These are phyloP conservation scores for Cherax destructor DNA, from an alignment of 1,140 invertebrate species.

Conservation along the genomic window DNA sequence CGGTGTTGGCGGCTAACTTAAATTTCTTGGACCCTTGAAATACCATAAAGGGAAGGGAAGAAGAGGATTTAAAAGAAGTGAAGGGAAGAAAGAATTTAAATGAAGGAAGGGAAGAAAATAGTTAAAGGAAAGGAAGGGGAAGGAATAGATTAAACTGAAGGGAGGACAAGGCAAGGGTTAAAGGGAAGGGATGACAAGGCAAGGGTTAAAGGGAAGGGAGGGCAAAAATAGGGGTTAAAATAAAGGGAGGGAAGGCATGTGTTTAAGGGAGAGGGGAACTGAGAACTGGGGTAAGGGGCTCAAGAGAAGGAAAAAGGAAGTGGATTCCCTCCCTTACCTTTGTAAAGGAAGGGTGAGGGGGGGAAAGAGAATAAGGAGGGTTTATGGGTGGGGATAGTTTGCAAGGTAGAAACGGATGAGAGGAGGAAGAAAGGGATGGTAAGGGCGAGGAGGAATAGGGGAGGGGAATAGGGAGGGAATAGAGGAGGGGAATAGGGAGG, in stretches of 20 bases:
- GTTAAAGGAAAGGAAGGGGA: background rate
- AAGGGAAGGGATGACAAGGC: background rate
- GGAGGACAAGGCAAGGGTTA: background rate
- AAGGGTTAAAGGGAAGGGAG: background rate
- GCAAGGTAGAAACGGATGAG: background rate
- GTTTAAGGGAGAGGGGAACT: background rate
- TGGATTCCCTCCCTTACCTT: background rate
- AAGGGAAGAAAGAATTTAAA: too few relatives aligned
- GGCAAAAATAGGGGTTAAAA: background rate
- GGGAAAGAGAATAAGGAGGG: slow-evolving; percentile 7
- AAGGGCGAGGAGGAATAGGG: too few relatives aligned
- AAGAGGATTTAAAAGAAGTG: too few relatives aligned
- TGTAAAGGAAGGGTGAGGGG: background rate
- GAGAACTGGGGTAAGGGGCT: background rate
- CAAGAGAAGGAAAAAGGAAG: background rate
- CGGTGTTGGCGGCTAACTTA: background rate
- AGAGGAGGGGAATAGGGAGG: too few relatives aligned
- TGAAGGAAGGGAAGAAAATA: too few relatives aligned
- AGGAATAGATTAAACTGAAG: too few relatives aligned
- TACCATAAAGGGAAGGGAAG: background rate
- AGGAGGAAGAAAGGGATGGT: background rate
- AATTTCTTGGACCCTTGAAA: background rate
- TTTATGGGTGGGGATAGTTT: background rate
- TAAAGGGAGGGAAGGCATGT: background rate
- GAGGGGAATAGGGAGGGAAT: too few relatives aligned